Percentiles rank a stretch among this genome's conserved stretches.
Conservation (phyloP, 1,140 invertebrate genomes). For the Lordiphosa clarofinis region DNA sequence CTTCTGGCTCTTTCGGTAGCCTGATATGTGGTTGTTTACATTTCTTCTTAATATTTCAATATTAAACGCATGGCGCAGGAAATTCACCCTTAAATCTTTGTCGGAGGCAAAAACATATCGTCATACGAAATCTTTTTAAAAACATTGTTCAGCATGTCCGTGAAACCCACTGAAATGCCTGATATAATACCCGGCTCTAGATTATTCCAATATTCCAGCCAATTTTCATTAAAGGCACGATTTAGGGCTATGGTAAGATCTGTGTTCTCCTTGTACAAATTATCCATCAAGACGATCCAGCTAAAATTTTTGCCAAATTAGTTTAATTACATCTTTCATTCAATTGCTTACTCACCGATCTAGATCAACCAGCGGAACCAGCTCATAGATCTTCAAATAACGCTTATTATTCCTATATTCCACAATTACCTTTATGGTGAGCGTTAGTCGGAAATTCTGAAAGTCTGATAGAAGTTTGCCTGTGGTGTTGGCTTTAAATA, state of each 20-base stretch:
- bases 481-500: slow-evolving; percentile 40
- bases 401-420: slow-evolving; percentile 47
- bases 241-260: slow-evolving; percentile 41
- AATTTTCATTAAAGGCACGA: slow-evolving; percentile 37
- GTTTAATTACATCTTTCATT: background rate
- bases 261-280: slow-evolving; percentile 46
- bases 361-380: slow-evolving; percentile 31
- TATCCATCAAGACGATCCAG: slow-evolving; percentile 36
- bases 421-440: slow-evolving; percentile 38
- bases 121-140: slow-evolving; percentile 53
- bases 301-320: slow-evolving; percentile 19
- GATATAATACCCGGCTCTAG: slow-evolving; percentile 26
- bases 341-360: slow-evolving; percentile 45
- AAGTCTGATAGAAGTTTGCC: slow-evolving; percentile 35
- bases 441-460: slow-evolving; percentile 34
- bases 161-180: slow-evolving; percentile 8
- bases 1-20: too few relatives aligned
- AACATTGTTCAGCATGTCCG: slow-evolving; percentile 23
- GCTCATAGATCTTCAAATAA: slow-evolving; percentile 40
- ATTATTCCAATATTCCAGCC: slow-evolving; percentile 50
- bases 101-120: slow-evolving; percentile 48
- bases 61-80: too few relatives aligned
- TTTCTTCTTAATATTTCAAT: too few relatives aligned
- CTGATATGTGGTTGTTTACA: too few relatives aligned
- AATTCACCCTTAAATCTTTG: too few relatives aligned